Conservation (phyloP, 2,888 invertebrate genomes). For the Aquatica leii region DNA sequence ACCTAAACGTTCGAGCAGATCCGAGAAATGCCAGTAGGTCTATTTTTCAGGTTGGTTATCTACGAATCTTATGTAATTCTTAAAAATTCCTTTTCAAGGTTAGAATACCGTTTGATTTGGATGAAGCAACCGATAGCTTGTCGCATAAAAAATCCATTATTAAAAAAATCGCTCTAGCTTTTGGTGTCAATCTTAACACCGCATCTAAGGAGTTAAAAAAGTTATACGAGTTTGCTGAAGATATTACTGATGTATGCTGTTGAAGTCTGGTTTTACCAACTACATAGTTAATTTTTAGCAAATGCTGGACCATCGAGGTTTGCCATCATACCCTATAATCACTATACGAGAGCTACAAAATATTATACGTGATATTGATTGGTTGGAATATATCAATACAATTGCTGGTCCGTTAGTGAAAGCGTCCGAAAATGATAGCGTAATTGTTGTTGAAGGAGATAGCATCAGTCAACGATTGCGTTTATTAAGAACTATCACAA, state of each 20-base stretch:
- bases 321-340: slow-evolving; percentile 14
- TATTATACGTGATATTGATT: slow-evolving; percentile 42
- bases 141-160: slow-evolving; percentile 7
- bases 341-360: slow-evolving; percentile 41
- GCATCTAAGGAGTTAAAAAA: slow-evolving; percentile 9
- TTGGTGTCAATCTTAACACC: slow-evolving; percentile 1
- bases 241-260: slow-evolving; percentile 10
- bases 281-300: slow-evolving; percentile 3
- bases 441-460: slow-evolving; percentile 41
- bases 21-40: slow-evolving; percentile 3
- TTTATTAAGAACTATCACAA: slow-evolving; percentile 43
- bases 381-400: slow-evolving; percentile 47
- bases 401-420: slow-evolving; percentile 38
- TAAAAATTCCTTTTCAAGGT: slow-evolving; percentile 12
- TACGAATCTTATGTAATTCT: too few species aligned
- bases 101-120: slow-evolving; percentile 19
- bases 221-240: slow-evolving; percentile 14
- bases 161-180: slow-evolving; percentile 7
- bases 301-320: slow-evolving; percentile 17
- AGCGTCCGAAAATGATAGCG: slow-evolving; percentile 40
- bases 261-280: not conserved
- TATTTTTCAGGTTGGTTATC: slow-evolving; percentile 3
- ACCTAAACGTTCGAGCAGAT: slow-evolving; percentile 1
- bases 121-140: slow-evolving; percentile 16
- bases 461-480: slow-evolving; percentile 46